phyloP scores from a whole-genome alignment of 2,113 vertebrate genomes.

The Phasianus colchicus region DNA sequence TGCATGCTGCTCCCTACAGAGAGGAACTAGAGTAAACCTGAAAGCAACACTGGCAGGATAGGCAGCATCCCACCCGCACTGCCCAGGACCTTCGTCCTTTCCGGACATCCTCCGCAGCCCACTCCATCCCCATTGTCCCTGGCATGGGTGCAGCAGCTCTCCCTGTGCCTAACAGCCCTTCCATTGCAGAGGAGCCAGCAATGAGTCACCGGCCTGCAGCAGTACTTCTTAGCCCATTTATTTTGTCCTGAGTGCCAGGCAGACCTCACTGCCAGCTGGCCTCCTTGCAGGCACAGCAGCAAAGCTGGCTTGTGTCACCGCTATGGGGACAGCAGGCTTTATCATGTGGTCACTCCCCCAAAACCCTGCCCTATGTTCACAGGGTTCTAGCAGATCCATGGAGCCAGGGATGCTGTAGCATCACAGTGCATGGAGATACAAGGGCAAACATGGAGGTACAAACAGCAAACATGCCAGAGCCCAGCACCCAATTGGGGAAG shows the following conservation, averaged over 20 bases:
- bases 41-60: neutral
- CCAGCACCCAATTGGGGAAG: neutral
- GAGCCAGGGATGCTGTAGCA: neutral
- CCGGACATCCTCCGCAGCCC: neutral
- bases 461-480: neutral
- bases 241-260: neutral
- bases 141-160: neutral
- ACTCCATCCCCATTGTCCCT: neutral
- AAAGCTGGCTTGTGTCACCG: neutral
- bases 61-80: neutral
- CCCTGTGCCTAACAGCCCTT: neutral
- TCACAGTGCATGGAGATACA: accelerated
- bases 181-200: neutral
- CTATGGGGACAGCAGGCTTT: accelerated
- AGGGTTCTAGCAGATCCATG: neutral
- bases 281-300: neutral
- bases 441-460: too few relatives aligned
- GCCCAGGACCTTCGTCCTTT: neutral
- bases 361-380: neutral
- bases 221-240: neutral
- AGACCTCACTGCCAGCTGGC: neutral
- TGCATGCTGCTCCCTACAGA: constrained; percentile 28
- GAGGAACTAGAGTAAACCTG: neutral
- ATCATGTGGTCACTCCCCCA: accelerated
- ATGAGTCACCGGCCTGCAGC: constrained; percentile 60